Evolutionary conservation across 1,140 invertebrate genomes (phyloP), one percentile per base, ranked within the genome.

Genomic region (Penaeus japonicus): DNA sequence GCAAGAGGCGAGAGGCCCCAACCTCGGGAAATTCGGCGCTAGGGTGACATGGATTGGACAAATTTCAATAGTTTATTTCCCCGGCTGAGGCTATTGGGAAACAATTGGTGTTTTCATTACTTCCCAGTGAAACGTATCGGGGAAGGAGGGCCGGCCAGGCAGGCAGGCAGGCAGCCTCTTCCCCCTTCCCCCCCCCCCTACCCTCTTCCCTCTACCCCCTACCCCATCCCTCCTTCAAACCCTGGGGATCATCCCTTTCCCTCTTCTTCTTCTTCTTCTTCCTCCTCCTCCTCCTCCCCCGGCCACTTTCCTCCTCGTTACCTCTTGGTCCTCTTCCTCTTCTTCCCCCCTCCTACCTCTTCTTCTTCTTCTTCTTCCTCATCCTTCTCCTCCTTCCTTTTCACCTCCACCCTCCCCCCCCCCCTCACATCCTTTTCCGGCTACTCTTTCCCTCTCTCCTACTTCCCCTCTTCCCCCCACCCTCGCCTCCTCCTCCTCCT

Each of bases 1-100:
- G 18, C 35, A 18, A 30, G 18, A 30, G 79, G 30, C 30, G 24
- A 24, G 30, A 47, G 79, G 78, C 15, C 47, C 47, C 47, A 47
- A 47, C 47, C 47, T 47, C 15, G 75, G 18, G 70, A 75, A 86
- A 86, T 78, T 85, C 77, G 65, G 27, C 24, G 18, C 27, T 12
- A 22, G 30, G 85, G 85, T 85, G 85, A 86, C 85, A 80, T 80
- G 77, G 85, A 80, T 86, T 86, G 85, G 77, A 85, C 85, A 86
- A 86, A 86, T 86, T 86, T 86, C 85, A 86, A 86, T 86, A 86
- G 85, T 80, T 86, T 80, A 85, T 85, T 85, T 85, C 35, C 39
- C 85, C 32, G 75, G 75, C 10, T 77, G 32, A 62, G 59, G 85
- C 85, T 62, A 80, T 80, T 78, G 84, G 55, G 35, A 73, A 59